Conservation (phyloP, 2,113 vertebrate species). For the Spea multiplicata region DNA sequence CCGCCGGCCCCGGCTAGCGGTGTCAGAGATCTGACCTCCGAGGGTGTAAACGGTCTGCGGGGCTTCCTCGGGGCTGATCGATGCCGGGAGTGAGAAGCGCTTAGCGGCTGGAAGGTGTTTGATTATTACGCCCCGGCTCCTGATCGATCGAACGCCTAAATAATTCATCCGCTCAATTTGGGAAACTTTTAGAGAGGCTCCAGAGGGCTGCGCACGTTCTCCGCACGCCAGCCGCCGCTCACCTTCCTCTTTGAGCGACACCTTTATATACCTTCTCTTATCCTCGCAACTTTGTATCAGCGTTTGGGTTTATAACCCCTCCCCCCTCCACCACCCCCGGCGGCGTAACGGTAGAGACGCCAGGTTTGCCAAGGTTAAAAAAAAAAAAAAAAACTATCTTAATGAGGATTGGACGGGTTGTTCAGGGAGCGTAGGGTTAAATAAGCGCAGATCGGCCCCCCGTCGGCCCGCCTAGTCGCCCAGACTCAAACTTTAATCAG, state of each 20-base stretch:
- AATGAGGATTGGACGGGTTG: too few species aligned
- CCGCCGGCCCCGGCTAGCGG: constrained; percentile 66
- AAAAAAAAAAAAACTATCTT: too few species aligned
- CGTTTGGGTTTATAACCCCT: too few species aligned
- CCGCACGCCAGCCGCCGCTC: constrained; percentile 36
- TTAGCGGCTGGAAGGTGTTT: constrained; percentile 62
- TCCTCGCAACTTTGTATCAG: too few species aligned
- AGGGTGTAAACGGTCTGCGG: constrained; percentile 58
- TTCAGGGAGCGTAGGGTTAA: too few species aligned
- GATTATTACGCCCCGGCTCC: constrained; percentile 59
- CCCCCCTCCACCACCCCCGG: too few species aligned
- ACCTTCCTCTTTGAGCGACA: constrained; percentile 15
- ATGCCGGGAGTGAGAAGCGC: constrained; percentile 61
- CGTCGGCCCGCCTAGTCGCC: too few species aligned
- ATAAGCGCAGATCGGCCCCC: too few species aligned
- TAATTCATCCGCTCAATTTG: constrained; percentile 61
- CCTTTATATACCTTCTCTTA: not conserved
- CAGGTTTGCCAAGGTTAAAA: too few species aligned
- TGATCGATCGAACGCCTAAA: constrained; percentile 63
- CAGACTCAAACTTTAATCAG: too few species aligned
- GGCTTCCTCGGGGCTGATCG: constrained; percentile 61
- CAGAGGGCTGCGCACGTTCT: constrained; percentile 40
- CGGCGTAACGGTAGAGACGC: too few species aligned
- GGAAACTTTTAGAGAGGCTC: constrained; percentile 46
- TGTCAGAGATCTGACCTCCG: constrained; percentile 67